A percentile compares a stretch with the other conserved stretches of the same genome.
phyloP scores from a whole-genome alignment of 2,888 invertebrate species.

The Xestia xanthographa region DNA sequence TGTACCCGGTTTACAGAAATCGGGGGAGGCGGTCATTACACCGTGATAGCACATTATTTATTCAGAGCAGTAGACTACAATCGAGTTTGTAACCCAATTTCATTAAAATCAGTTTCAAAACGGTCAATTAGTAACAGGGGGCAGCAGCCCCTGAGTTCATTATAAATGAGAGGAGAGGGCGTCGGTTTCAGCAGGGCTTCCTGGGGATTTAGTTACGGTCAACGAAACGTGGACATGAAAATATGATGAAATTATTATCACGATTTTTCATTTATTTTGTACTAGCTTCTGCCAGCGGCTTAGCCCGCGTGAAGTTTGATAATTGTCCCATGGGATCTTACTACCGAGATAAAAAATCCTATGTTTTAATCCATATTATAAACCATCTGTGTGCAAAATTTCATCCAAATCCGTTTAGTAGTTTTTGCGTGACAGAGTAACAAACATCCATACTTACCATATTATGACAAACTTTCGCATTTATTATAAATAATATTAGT shows the following conservation, averaged over 20 bases:
- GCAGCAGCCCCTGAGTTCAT: conserved; percentile 23
- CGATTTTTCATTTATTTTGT: not conserved
- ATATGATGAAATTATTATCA: not conserved
- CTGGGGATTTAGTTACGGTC: conserved; percentile 15
- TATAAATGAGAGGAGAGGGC: conserved; percentile 34
- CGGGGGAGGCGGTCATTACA: not conserved
- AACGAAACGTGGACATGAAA: not conserved
- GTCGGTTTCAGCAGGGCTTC: conserved; percentile 19
- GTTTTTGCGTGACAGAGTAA: no score
- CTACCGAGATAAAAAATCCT: no score
- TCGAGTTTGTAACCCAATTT: conserved; percentile 33
- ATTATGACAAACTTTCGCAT: no score
- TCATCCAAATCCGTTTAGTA: no score
- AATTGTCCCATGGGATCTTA: no score
- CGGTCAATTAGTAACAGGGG: conserved; percentile 10
- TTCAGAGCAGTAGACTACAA: conserved; percentile 25
- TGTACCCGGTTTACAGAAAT: not conserved
- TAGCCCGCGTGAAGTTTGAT: no score
- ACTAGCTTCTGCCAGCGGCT: no score
- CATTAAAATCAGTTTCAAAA: conserved; percentile 18
- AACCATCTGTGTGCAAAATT: no score
- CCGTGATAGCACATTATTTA: conserved; percentile 29
- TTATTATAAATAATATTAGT: no score
- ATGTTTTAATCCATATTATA: no score
- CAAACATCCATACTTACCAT: no score